Base-by-base conservation (phyloP, 2,113 vertebrate genomes). In the Pelodiscus sinensis region DNA sequence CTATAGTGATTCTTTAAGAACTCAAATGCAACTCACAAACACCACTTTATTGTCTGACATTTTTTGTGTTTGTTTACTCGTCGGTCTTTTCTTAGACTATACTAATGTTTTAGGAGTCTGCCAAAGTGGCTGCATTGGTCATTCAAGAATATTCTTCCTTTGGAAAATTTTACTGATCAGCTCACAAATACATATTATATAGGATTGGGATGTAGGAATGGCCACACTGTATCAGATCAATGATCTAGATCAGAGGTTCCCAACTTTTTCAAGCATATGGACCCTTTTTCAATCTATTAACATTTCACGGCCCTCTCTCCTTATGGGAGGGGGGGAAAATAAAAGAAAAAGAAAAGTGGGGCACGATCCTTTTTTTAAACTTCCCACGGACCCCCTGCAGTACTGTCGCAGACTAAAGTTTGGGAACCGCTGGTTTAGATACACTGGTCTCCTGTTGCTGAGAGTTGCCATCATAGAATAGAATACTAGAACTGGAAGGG, bases 1-100 rank as follows among this genome's bases (percentile, higher is more conserved):
- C 8, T 35, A 35, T 81, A n/a, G 84, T 82, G 88, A 8, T 94
- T 85, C 52, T 91, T 75, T 83, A 2, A 1, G 95, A 85, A 93
- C 90, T 88, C 93, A 93, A 89, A 44, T 83, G 80, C 68, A 27
- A 88, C 93, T 95, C 88, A 73, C 95, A 95, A 95, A 91, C 93
- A 96, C 56, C 52, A 75, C 78, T 51, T 60, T 44, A 44, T 11
- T 91, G 80, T 21, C 75, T 93, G 91, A 60, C 12, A 91, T 92
- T 90, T 51, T 38, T 35, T 90, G 79, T 1, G 0, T 13, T 60
- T 62, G 13, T 62, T 62, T 25, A 3, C 21, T 84, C 89, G 44
- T 57, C 89, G 81, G 79, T 84, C 68, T 35, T 79, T 52, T 54
- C 10, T 10, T 54, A 5, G 60, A 62, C 14, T 50, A 44, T 75